Base-by-base conservation (phyloP, 2,888 invertebrate genomes). In the Drosophila stalkeri region DNA sequence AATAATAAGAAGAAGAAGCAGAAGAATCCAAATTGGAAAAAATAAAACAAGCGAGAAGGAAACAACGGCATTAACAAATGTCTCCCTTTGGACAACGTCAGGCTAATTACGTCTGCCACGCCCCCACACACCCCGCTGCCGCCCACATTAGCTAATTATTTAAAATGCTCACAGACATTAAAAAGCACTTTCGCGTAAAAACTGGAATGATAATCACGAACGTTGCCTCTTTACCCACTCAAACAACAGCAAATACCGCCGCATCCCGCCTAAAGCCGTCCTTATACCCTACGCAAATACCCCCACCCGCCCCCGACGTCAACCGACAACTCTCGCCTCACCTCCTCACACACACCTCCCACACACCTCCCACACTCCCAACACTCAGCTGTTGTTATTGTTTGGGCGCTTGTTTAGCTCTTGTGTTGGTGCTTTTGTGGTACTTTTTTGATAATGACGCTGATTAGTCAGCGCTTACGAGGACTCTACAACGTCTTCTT, bases 401-500 rank as follows among this genome's bases (percentile, higher is more conserved):
- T 68, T 64, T 55, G 35, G 54, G 67, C 39, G 52, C 71, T 64
- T 62, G 71, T 62, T 71, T 44, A 41, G 64, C 75, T 56, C 47
- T 47, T 77, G 76, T 79, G 76, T 79, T 79, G 68, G 49, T 78
- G 78, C 68, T 70, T 65, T 70, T 64, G 63, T 68, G 70, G 80
- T 55, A 39, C 81, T 78, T 76, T 72, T 80, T 75, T 77, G 80
- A 83, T 83, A 83, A 83, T 83, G 83, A 88, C 83, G 75, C 83
- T 83, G 83, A 83, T 83, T 83, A 83, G 83, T 88, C 83, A 88
- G 86, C 82, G 89, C 86, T 83, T 88, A 88, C 89, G 86, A 85
- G 76, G 63, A 75, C 85, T 75, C 69, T 51, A 64, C 68, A 66
- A 77, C 67, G 71, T 87, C 70, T 81, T 81, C 69, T 66, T 70